Evolutionary conservation across 2,113 vertebrate genomes (phyloP), one percentile per base, ranked within the genome.

Genomic region (Ameiurus melas): DNA sequence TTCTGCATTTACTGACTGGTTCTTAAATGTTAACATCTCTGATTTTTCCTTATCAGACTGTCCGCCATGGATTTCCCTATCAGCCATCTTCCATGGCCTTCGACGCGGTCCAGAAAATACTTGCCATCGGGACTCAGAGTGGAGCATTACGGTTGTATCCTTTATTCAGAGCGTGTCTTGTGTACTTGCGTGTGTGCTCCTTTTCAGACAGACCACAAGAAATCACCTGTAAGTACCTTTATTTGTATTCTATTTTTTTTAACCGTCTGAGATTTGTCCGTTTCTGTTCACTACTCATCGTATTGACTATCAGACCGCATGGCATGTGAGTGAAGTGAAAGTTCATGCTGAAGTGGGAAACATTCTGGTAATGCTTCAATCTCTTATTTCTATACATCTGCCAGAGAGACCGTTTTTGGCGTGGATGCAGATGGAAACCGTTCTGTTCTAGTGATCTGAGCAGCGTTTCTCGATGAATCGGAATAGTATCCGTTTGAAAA

Each of bases 61-160:
- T 99, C 88, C 97, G 98, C 90, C 98, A 99, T 95, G 98, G 98
- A 95, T 99, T 99, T 92, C 98, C 98, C 89, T 98, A 99, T 91
- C 98, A 99, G 88, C 98, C 98, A 58, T 99, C 98, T 4, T 97
- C 98, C 88, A 96, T 99, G 97, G 98, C 98, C 88, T 99, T 99
- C 88, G 98, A 99, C 96, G 98, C 98, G 0, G 98, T 99, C 87
- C 98, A 99, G 97, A 99, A 99, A 96, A 99, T 99, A 90, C 94
- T 99, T 93, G 98, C 98, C 90, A 92, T 99, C 2, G 98, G 98
- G 88, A 99, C 98, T 91, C 97, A 98, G 94, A 97, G 94, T 79
- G 98, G 98, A 93, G 97, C 98, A 90, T 95, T 99, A 89, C 96
- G 98, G 94, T 95, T 99, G 98, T 99, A 99, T 99, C 98, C 98